phyloP scores from a whole-genome alignment of 2,888 invertebrate genomes.

The Lithophane socia region DNA sequence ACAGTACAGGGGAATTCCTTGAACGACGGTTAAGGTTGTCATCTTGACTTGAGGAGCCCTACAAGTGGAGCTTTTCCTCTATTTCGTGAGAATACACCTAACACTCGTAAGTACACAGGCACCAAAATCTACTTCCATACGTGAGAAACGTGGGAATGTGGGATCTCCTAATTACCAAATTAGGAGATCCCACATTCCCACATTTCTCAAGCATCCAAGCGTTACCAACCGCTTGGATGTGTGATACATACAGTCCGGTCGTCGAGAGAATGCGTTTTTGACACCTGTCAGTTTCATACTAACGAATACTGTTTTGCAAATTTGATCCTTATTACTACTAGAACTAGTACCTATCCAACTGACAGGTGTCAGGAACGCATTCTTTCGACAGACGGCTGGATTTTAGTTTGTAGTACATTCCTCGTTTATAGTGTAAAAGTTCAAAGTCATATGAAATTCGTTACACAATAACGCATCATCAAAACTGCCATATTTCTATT shows the following conservation, averaged over 20 bases:
- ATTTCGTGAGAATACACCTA: constrained; percentile 1
- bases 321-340: no score
- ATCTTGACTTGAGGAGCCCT: not conserved
- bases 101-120: not conserved
- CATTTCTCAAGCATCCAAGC: no score
- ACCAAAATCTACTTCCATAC: not conserved
- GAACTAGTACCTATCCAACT: no score
- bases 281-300: no score
- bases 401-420: not conserved
- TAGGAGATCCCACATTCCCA: no score
- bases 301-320: no score
- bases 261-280: no score
- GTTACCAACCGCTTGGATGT: not conserved
- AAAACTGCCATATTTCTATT: not conserved
- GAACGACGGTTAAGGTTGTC: not conserved
- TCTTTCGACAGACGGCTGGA: no score
- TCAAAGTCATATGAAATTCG: not conserved
- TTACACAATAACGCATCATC: not conserved
- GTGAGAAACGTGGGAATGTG: not conserved
- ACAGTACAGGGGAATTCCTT: not conserved
- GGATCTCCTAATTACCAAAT: not conserved
- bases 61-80: not conserved
- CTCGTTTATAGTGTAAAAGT: not conserved
- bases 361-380: no score
- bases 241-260: no score